These are phyloP conservation scores for Oreochromis spilurus DNA, from an alignment of 2,113 vertebrate species.

Conservation along the genomic window DNA sequence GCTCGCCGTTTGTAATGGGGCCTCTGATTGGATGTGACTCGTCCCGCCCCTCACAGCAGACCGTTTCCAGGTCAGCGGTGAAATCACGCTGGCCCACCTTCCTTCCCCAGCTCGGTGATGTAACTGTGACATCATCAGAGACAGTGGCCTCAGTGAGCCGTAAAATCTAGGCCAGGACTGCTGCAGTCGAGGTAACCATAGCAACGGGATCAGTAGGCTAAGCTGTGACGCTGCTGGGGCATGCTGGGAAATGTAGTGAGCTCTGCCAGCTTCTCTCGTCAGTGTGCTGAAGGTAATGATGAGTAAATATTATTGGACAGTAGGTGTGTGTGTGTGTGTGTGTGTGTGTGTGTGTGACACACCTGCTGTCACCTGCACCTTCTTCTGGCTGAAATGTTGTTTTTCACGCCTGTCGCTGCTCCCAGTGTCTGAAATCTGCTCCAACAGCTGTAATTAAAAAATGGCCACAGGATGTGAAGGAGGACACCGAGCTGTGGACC, in stretches of 20 bases:
- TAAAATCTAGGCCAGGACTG: conserved; percentile 31
- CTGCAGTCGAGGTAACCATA: neutral
- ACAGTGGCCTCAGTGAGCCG: neutral
- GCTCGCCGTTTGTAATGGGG: rapidly evolving
- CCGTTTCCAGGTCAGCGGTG: neutral
- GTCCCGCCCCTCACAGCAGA: neutral
- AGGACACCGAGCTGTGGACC: neutral
- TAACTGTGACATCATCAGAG: neutral
- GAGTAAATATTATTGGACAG: neutral
- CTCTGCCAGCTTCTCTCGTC: neutral
- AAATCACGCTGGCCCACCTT: neutral
- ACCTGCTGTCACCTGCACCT: no score
- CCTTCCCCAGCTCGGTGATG: neutral
- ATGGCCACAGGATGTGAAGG: neutral
- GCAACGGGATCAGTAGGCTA: conserved; percentile 28
- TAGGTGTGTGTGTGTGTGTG: neutral
- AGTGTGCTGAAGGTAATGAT: neutral
- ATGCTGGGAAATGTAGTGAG: conserved; percentile 33
- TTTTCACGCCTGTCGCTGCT: no score
- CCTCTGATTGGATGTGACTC: neutral
- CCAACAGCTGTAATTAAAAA: neutral
- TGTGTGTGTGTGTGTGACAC: neutral
- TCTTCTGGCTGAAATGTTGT: no score
- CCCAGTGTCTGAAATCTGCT: no score
- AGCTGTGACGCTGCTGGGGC: neutral